Evolutionary conservation across 2,888 invertebrate species (phyloP).

Genomic region (Endomychus coccineus): DNA sequence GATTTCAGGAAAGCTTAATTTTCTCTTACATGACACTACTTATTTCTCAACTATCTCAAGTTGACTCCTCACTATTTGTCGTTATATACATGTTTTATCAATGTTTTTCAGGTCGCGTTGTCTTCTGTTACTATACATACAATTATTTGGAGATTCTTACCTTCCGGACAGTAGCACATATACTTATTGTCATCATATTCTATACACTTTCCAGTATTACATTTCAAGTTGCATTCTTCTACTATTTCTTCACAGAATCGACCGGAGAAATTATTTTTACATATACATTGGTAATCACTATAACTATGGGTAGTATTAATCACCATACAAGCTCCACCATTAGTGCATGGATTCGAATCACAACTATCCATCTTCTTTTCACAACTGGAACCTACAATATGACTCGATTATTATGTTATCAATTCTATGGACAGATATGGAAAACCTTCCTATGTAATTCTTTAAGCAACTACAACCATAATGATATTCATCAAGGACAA

Average conservation of each 20-base stretch:
- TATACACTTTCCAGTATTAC: slow-evolving; percentile 49
- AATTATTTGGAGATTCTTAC: too few species aligned
- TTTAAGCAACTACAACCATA: slow-evolving; percentile 47
- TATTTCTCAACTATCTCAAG: too few species aligned
- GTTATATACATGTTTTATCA: too few species aligned
- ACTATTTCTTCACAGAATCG: slow-evolving; percentile 44
- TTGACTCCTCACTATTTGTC: too few species aligned
- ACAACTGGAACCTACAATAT: slow-evolving; percentile 46
- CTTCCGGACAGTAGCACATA: slow-evolving; percentile 41
- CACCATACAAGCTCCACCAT: slow-evolving; percentile 46
- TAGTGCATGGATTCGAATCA: slow-evolving; percentile 48
- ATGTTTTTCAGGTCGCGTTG: too few species aligned
- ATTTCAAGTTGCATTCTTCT: slow-evolving; percentile 40
- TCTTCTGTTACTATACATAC: too few species aligned
- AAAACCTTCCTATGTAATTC: slow-evolving; percentile 44
- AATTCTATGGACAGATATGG: background rate
- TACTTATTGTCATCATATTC: slow-evolving; percentile 41
- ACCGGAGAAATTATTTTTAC: slow-evolving; percentile 47
- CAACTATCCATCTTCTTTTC: slow-evolving; percentile 47
- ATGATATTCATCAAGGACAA: slow-evolving; percentile 35
- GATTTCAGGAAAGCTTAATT: too few species aligned
- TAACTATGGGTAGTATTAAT: slow-evolving; percentile 22
- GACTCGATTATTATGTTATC: background rate
- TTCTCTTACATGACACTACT: too few species aligned
- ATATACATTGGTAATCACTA: slow-evolving; percentile 43